Evolutionary conservation across 2,797 vertebrate species (phyloP).

Genomic region (Gymnodraco acuticeps): DNA sequence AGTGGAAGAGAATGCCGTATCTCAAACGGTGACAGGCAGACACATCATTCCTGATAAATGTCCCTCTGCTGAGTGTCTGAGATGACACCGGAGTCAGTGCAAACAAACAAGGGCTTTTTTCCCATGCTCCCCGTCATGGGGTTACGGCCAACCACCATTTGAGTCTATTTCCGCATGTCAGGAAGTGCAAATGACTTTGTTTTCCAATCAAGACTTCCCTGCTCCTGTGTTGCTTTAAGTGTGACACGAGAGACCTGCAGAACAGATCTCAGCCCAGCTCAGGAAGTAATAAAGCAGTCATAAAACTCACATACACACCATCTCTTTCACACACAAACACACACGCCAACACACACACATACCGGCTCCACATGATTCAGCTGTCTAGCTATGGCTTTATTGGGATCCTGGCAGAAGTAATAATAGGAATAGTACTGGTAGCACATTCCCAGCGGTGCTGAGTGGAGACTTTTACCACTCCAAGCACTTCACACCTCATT

Average conservation of each 20-base stretch:
- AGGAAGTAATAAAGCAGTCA: slow-evolving; percentile 75
- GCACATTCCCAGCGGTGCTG: slow-evolving; percentile 59
- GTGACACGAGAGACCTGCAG: slow-evolving; percentile 59
- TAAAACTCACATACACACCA: slow-evolving; percentile 9
- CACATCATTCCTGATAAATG: slow-evolving; percentile 37
- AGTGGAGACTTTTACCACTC: slow-evolving; percentile 63
- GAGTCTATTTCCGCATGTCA: slow-evolving; percentile 45
- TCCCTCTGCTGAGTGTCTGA: slow-evolving; percentile 33
- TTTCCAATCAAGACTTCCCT: slow-evolving; percentile 46
- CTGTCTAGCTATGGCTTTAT: slow-evolving; percentile 59
- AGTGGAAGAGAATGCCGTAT: slow-evolving; percentile 4
- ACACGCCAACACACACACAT: slow-evolving; percentile 29
- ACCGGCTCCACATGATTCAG: slow-evolving; percentile 44
- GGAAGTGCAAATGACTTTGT: slow-evolving; percentile 46
- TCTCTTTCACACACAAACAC: slow-evolving; percentile 6
- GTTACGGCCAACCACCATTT: slow-evolving; percentile 31
- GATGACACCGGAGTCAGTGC: slow-evolving; percentile 46
- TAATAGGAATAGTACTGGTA: slow-evolving; percentile 53
- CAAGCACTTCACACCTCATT: slow-evolving; percentile 74
- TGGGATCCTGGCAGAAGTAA: slow-evolving; percentile 57
- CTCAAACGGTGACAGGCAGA: slow-evolving; percentile 38
- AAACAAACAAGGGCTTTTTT: slow-evolving; percentile 66
- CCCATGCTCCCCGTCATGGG: slow-evolving; percentile 58
- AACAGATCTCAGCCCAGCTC: slow-evolving; percentile 44
- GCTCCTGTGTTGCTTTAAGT: slow-evolving; percentile 57